Evolutionary conservation across 2,888 invertebrate genomes (phyloP).

Genomic region (Eurois occulta): DNA sequence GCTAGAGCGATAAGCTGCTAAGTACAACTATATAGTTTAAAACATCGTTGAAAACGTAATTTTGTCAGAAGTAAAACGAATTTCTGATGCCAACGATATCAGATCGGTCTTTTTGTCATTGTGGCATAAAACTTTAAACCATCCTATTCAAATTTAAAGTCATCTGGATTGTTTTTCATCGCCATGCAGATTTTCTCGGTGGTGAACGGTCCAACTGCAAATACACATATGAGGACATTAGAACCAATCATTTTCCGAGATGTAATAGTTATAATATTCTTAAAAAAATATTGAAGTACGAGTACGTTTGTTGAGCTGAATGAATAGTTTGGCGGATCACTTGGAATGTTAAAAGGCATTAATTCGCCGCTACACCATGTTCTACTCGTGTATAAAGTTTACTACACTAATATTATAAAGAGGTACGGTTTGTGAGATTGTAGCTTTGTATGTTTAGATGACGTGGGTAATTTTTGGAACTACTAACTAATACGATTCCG

Average conservation of each 20-base stretch:
- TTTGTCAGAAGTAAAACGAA: not conserved
- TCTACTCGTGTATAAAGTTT: not conserved
- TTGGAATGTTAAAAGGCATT: not conserved
- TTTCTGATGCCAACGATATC: not conserved
- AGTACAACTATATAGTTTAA: not conserved
- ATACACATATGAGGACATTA: not conserved
- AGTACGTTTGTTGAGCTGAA: not conserved
- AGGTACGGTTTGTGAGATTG: not conserved
- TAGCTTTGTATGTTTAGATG: not conserved
- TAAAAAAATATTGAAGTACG: too few relatives aligned
- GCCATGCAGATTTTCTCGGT: conserved; percentile 69
- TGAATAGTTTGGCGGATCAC: not conserved
- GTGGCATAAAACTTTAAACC: not conserved
- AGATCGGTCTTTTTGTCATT: not conserved
- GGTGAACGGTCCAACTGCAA: conserved; percentile 75
- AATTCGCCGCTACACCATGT: not conserved
- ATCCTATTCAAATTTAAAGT: conserved; percentile 44
- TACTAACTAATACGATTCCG: not conserved
- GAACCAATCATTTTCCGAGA: not conserved
- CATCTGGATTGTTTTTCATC: conserved; percentile 32
- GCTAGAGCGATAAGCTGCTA: not conserved
- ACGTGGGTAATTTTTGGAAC: not conserved
- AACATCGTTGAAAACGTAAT: not conserved
- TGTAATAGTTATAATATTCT: not conserved
- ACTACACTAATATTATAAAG: not conserved